phyloP scores from a whole-genome alignment of 2,113 vertebrate species.

The Pardalotus punctatus region DNA sequence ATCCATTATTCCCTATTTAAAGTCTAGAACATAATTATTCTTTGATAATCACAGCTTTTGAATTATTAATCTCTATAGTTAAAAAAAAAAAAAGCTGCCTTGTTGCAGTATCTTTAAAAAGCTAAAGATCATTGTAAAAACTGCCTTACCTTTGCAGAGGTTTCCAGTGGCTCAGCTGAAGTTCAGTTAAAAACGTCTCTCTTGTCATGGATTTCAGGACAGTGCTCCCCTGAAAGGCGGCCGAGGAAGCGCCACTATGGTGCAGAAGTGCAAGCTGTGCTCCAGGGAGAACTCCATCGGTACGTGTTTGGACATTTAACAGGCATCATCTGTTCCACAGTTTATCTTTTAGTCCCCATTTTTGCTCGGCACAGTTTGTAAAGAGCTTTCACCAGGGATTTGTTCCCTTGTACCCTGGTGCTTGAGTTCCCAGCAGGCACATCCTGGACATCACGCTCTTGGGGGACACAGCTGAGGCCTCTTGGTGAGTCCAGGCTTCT shows the following conservation, averaged over 20 bases:
- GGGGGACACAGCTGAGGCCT: background rate
- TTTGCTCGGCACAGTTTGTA: background rate
- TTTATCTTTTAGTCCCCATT: background rate
- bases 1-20: background rate
- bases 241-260: slow-evolving; percentile 92
- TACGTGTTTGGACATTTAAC: slow-evolving; percentile 50
- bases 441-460: background rate
- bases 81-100: background rate
- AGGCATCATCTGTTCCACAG: background rate
- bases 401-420: background rate
- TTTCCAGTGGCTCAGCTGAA: background rate
- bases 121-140: background rate
- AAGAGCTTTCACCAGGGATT: background rate
- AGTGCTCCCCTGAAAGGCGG: slow-evolving; percentile 92
- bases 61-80: background rate
- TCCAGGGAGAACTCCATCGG: slow-evolving; percentile 95
- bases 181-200: background rate
- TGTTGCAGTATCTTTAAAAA: background rate
- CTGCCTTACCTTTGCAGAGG: background rate
- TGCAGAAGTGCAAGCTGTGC: slow-evolving; percentile 98
- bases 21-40: background rate
- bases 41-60: background rate
- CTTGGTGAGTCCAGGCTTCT: background rate
- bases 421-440: background rate
- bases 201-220: slow-evolving; percentile 74